Evolutionary conservation across 1,140 invertebrate species (phyloP).

Genomic region (Parapsyche elsis): DNA sequence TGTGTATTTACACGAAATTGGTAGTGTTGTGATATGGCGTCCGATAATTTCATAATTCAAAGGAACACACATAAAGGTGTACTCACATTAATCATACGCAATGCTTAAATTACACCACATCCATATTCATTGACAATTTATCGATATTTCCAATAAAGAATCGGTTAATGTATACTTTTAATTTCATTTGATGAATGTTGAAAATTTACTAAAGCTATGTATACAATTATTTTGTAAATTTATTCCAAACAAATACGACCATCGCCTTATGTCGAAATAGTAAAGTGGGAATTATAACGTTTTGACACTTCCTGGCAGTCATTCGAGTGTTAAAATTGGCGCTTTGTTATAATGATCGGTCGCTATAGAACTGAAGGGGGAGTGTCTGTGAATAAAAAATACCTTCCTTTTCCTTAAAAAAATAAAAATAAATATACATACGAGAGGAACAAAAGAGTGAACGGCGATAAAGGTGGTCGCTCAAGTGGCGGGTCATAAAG

Average conservation of each 20-base stretch:
- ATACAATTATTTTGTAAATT: neutral
- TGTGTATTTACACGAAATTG: constrained; percentile 33
- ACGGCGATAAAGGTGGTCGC: neutral
- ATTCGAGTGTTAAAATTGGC: constrained; percentile 53
- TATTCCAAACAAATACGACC: no score
- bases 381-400: constrained; percentile 33
- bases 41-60: constrained; percentile 20
- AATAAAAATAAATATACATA: neutral
- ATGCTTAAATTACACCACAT: no score
- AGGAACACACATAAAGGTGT: neutral
- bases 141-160: no score
- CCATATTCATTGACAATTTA: no score
- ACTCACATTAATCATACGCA: neutral
- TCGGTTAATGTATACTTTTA: neutral
- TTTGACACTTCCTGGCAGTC: constrained; percentile 49
- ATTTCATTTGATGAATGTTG: neutral
- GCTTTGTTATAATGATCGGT: constrained; percentile 45
- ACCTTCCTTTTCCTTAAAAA: constrained; percentile 2
- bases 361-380: constrained; percentile 8
- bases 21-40: constrained; percentile 2
- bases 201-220: neutral
- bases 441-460: constrained; percentile 7
- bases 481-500: constrained; percentile 1
- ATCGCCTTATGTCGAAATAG: constrained; percentile 3
- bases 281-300: constrained; percentile 39